Conservation (phyloP, 2,113 vertebrate species). For the Lontra canadensis region DNA sequence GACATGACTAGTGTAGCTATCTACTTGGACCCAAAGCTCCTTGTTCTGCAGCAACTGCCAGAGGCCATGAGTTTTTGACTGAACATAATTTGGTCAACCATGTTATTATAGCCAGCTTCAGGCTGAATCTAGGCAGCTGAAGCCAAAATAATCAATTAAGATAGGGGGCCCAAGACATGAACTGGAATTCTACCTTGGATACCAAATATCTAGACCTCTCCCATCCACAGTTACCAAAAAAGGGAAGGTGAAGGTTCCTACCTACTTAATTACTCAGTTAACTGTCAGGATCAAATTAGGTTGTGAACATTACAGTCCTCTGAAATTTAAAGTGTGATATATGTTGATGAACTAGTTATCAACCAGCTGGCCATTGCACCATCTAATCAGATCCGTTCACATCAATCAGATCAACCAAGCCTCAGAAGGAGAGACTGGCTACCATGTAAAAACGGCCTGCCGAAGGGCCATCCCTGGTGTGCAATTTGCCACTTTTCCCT, state of each 20-base stretch:
- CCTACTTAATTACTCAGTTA: background rate
- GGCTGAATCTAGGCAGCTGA: background rate
- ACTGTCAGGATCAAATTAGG: background rate
- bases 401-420: background rate
- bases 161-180: background rate
- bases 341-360: background rate
- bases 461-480: slow-evolving; percentile 8
- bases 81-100: background rate
- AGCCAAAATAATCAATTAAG: background rate
- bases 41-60: background rate
- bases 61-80: background rate
- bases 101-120: background rate
- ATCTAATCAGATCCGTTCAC: background rate
- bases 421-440: slow-evolving; percentile 12
- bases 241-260: background rate
- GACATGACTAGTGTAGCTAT: background rate
- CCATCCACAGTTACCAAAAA: background rate
- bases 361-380: background rate
- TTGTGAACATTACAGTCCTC: background rate
- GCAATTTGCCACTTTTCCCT: slow-evolving; percentile 47
- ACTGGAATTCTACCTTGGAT: background rate
- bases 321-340: background rate
- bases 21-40: background rate
- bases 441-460: background rate
- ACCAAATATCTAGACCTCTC: background rate